Conservation (phyloP, 2,888 invertebrate species). For the Morpho helenor region DNA sequence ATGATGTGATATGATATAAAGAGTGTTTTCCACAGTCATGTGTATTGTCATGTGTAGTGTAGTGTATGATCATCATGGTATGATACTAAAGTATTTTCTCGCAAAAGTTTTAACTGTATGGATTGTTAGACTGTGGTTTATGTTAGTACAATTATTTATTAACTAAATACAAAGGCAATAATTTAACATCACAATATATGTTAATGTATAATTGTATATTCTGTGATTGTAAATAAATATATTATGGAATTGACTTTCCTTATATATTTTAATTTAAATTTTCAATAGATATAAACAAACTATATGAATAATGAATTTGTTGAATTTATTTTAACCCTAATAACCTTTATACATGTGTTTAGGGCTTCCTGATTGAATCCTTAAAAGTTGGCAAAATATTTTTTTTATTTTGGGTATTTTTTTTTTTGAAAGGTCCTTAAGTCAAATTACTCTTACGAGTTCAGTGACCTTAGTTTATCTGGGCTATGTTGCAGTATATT, state of each 20-base stretch:
- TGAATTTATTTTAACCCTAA: slow-evolving; percentile 12
- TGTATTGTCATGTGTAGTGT: too few relatives aligned
- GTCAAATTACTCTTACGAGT: too few relatives aligned
- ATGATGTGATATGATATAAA: too few relatives aligned
- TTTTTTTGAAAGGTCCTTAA: too few relatives aligned
- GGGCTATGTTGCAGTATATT: too few relatives aligned
- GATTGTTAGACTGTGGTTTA: slow-evolving; percentile 2
- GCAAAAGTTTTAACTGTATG: background rate
- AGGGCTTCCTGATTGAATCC: too few relatives aligned
- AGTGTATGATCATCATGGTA: too few relatives aligned
- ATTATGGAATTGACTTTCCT: slow-evolving; percentile 17
- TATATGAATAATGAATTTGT: slow-evolving; percentile 5
- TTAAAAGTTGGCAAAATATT: too few relatives aligned
- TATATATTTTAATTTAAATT: background rate
- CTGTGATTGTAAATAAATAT: slow-evolving; percentile 23
- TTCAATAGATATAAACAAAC: slow-evolving; percentile 18
- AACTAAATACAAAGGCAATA: slow-evolving; percentile 17
- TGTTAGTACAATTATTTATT: slow-evolving; percentile 20
- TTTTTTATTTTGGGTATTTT: too few relatives aligned
- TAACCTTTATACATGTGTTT: background rate
- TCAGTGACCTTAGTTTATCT: too few relatives aligned
- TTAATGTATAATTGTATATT: slow-evolving; percentile 13
- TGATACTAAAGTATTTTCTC: too few relatives aligned
- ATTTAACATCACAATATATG: slow-evolving; percentile 20
- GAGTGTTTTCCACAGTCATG: too few relatives aligned